These are phyloP conservation scores for Parnassius mnemosyne DNA, from an alignment of 2,888 invertebrate species.

Conservation along the genomic window DNA sequence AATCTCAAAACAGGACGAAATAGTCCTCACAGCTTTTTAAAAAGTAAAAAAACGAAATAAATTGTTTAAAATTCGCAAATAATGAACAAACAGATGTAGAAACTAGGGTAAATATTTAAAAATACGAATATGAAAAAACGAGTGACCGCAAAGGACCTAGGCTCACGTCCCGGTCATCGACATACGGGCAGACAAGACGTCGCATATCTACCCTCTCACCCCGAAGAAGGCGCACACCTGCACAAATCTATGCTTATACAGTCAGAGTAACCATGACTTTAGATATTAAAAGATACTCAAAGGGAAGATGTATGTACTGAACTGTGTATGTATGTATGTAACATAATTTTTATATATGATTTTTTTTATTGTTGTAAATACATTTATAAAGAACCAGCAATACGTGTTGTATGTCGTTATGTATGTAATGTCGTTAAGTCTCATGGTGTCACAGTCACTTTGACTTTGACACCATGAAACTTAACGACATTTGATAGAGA, in stretches of 20 bases:
- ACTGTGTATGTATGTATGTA: too few relatives aligned
- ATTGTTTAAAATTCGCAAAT: neutral
- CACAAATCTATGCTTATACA: constrained; percentile 32
- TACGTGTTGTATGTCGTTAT: too few relatives aligned
- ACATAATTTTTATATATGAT: too few relatives aligned
- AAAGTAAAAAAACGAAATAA: neutral
- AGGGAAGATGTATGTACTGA: too few relatives aligned
- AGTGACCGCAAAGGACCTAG: constrained; percentile 15
- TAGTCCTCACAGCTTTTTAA: too few relatives aligned
- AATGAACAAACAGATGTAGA: neutral
- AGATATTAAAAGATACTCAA: neutral
- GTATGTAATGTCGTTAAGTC: too few relatives aligned
- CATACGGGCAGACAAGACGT: constrained; percentile 30
- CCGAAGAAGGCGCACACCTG: constrained; percentile 31
- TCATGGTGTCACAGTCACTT: too few relatives aligned
- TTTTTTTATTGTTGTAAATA: too few relatives aligned
- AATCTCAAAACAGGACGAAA: too few relatives aligned
- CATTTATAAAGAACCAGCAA: too few relatives aligned
- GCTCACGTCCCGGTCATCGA: constrained; percentile 30
- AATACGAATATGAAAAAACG: constrained; percentile 11
- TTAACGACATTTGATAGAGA: too few relatives aligned
- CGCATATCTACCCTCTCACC: constrained; percentile 28
- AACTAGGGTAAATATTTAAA: constrained; percentile 5
- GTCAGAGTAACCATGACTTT: constrained; percentile 24
- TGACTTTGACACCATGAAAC: too few relatives aligned